Percentiles rank a stretch among this genome's conserved stretches.
Conservation (phyloP, 2,888 invertebrate species). For the Idaea biselata region DNA sequence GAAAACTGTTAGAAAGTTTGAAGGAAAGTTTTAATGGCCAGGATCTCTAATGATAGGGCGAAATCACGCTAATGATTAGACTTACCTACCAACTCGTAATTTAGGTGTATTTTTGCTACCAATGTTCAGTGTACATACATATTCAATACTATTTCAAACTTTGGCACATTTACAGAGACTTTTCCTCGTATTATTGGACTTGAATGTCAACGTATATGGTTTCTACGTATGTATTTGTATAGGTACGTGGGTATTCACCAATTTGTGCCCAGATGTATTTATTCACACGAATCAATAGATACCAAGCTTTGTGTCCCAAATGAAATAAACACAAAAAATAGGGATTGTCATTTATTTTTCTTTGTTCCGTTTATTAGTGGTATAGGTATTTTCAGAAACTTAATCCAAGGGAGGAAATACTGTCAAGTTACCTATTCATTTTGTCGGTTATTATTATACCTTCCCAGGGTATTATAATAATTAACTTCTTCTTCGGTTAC, state of each 20-base stretch:
- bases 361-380: conserved; percentile 20
- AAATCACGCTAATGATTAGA: conserved; percentile 19
- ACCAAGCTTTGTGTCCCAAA: conserved; percentile 30
- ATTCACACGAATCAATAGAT: conserved; percentile 42
- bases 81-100: conserved; percentile 14
- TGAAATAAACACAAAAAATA: conserved; percentile 19
- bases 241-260: conserved; percentile 14
- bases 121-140: conserved; percentile 3
- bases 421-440: conserved; percentile 3
- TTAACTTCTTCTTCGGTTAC: too few species aligned
- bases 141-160: background rate
- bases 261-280: conserved; percentile 18
- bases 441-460: background rate
- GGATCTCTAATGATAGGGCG: conserved; percentile 27
- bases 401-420: conserved; percentile 1
- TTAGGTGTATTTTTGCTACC: conserved; percentile 7
- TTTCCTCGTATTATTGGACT: conserved; percentile 28
- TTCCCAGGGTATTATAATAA: too few species aligned
- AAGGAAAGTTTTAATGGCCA: conserved; percentile 26
- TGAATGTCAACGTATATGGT: conserved; percentile 5
- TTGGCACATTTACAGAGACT: background rate
- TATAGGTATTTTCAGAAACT: conserved; percentile 11
- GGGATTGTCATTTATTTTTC: conserved; percentile 21
- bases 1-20: conserved; percentile 21
- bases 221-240: conserved; percentile 15